Evolutionary conservation across 2,797 vertebrate species (phyloP), one percentile per base, ranked within the genome.

Genomic region (Coccyzus lansbergi): DNA sequence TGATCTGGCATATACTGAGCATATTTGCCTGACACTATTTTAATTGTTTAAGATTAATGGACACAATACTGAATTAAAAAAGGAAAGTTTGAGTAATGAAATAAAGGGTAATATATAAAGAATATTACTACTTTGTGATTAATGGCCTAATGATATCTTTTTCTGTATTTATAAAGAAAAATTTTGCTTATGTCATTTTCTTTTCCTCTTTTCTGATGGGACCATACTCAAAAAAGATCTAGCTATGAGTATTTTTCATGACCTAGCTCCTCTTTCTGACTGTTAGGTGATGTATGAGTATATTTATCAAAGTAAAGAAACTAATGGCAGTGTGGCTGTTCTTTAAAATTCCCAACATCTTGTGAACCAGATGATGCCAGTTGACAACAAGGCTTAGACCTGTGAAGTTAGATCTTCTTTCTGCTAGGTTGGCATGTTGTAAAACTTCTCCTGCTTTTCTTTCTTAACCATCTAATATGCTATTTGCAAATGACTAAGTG

Each of bases 401-500:
- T 81, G 4, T 67, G 81, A 92, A 87, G 51, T 40, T 62, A 89
- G 19, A 56, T 80, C 28, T 65, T 93, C 52, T 59, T 20, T 83
- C 83, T 85, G 33, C 44, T 69, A 71, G 33, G 42, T 62, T 70
- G 36, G 3, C 52, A 80, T 56, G 83, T 89, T 74, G 15, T 15
- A 78, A 94, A 90, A 83, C 55, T 80, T 89, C 65, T 94, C 51
- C 53, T 76, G 29, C 48, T 71, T 83, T 92, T 81, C 53, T 86
- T 24, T 70, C 31, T 83, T 82, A 87, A 60, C 76, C 34, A 51
- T 74, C n/a, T 86, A 63, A 80, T 62, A 64, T 29, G 33, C 29
- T 88, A 76, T 70, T 79, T 94, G 33, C 49, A 93, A 88, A 88
- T 86, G 46, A 36, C 52, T 88, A 96, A 91, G 86, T 75, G 36